phyloP scores from a whole-genome alignment of 2,113 vertebrate genomes.

The Nansenia antarctica region DNA sequence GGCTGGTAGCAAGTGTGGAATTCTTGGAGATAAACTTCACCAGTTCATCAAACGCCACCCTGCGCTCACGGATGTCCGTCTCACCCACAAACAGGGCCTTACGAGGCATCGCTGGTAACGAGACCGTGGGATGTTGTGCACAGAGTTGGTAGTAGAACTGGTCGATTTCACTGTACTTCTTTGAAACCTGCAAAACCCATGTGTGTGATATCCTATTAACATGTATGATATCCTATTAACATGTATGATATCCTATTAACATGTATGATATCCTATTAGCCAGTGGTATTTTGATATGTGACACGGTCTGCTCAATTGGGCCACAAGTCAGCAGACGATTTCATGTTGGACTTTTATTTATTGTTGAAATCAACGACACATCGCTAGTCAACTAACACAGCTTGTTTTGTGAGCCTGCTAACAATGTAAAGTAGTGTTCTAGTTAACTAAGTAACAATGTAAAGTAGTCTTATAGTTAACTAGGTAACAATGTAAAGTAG shows the following conservation, averaged over 20 bases:
- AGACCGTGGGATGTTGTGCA: conserved; percentile 58
- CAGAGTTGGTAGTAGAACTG: conserved; percentile 78
- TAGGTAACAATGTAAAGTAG: too few species aligned
- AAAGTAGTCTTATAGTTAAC: too few species aligned
- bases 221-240: background rate
- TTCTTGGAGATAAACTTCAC: conserved; percentile 78
- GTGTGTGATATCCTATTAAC: background rate
- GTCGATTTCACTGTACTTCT: conserved; percentile 86
- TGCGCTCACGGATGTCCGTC: conserved; percentile 80
- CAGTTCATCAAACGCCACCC: conserved; percentile 76
- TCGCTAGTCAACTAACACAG: too few species aligned
- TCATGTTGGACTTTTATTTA: too few species aligned
- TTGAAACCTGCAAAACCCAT: conserved; percentile 76
- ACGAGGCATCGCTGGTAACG: conserved; percentile 78
- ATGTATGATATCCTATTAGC: background rate
- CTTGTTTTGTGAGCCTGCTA: too few species aligned
- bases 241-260: background rate
- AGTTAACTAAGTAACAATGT: too few species aligned
- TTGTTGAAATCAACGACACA: too few species aligned
- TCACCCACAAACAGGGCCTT: conserved; percentile 85
- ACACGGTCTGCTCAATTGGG: too few species aligned
- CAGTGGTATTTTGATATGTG: too few species aligned
- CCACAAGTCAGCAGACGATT: too few species aligned
- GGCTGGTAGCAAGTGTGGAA: conserved; percentile 69
- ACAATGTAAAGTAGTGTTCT: too few species aligned